Evolutionary conservation across 2,113 vertebrate genomes (phyloP), one percentile per base, ranked within the genome.

Genomic region (Gnathonemus echidnorhynchus): DNA sequence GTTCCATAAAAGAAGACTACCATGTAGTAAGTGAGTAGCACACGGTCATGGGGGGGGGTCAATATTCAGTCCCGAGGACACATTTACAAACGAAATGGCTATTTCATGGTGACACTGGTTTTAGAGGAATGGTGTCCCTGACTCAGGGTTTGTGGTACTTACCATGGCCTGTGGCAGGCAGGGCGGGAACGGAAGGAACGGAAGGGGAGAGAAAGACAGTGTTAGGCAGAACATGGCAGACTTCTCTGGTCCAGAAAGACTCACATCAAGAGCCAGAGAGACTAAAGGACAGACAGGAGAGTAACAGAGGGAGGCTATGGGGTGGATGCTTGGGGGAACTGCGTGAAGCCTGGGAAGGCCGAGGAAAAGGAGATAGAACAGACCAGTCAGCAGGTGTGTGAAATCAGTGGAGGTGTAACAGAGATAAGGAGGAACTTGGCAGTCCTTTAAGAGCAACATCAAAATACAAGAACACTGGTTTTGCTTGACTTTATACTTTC

Each of bases 101-200:
- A n/a, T 85, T 42, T n/a, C 31, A 0, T 46, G 70, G 49, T 15
- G 83, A 21, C 24, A 35, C 11, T 31, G 24, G 19, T n/a, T 13
- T 74, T 17, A 77, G 80, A 39, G 31, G 35, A 39, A 91, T 9
- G n/a, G 49, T 48, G 70, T 56, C 31, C 80, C 70, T 19, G 48
- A 42, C 74, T 9, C 15, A n/a, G 31, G n/a, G 11, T 35, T 46
- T 5, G 19, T 31, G 42, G 9, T 91, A 95, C 95, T 95, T 93
- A 96, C 95, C 95, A 96, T 96, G 48, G 95, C 95, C 95, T 96
- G 89, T 56, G 56, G 90, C 87, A 88, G 46, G 42, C 48, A 19
- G 45, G 52, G 39, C 31, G 46, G 83, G 50, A 1, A 7, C 0
- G 1, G 62, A 24, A 45, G 31, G 49, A 52, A n/a, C 24, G n/a